Conservation (phyloP, 2,888 invertebrate species). For the Catonia carolina region DNA sequence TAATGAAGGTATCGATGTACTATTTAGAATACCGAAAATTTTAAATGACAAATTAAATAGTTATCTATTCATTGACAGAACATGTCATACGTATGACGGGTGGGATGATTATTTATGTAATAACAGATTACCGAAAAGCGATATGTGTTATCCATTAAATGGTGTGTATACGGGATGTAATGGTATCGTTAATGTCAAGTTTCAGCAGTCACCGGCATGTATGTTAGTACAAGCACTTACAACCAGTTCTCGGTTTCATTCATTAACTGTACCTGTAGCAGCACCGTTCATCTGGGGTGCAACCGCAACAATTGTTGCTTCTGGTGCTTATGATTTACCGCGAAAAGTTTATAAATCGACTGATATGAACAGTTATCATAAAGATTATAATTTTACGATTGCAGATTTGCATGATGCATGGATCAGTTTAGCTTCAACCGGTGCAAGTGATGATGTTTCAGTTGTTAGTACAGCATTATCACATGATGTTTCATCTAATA, state of each 20-base stretch:
- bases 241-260: slow-evolving; percentile 18
- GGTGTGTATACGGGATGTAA: slow-evolving; percentile 18
- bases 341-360: slow-evolving; percentile 15
- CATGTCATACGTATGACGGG: slow-evolving; percentile 18
- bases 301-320: slow-evolving; percentile 20
- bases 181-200: slow-evolving; percentile 18
- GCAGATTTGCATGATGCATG: slow-evolving; percentile 21
- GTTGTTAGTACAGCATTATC: slow-evolving; percentile 19
- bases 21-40: slow-evolving; percentile 14
- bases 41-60: slow-evolving; percentile 10
- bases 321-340: slow-evolving; percentile 20
- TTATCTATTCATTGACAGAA: slow-evolving; percentile 20
- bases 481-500: slow-evolving; percentile 14
- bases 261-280: slow-evolving; percentile 20
- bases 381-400: slow-evolving; percentile 17
- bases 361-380: slow-evolving; percentile 22
- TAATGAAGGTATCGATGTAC: slow-evolving; percentile 19
- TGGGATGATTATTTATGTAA: slow-evolving; percentile 21
- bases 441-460: slow-evolving; percentile 19
- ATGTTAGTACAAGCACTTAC: slow-evolving; percentile 17
- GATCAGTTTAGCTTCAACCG: slow-evolving; percentile 18
- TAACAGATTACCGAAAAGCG: slow-evolving; percentile 22
- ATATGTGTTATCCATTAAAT: slow-evolving; percentile 17
- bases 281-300: slow-evolving; percentile 22
- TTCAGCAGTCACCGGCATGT: slow-evolving; percentile 19